phyloP scores from a whole-genome alignment of 2,113 vertebrate species.

The Perca schrenkii region DNA sequence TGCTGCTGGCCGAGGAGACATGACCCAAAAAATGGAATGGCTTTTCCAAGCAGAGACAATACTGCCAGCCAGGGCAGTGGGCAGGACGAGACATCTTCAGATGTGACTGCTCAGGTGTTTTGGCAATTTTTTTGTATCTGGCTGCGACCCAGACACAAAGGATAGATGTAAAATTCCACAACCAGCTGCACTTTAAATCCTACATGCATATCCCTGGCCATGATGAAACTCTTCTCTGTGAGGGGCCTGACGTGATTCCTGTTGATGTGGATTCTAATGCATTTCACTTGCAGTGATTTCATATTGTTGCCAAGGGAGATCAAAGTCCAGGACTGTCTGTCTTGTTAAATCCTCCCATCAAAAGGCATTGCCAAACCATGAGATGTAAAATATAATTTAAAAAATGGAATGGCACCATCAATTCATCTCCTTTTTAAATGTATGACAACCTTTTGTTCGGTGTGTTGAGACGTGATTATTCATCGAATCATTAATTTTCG shows the following conservation, averaged over 20 bases:
- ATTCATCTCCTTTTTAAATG: constrained; percentile 51
- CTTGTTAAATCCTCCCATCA: constrained; percentile 15
- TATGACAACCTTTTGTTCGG: constrained; percentile 24
- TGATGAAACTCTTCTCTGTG: constrained; percentile 40
- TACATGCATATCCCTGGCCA: constrained; percentile 42
- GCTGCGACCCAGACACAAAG: constrained; percentile 54
- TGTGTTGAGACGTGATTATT: constrained; percentile 22
- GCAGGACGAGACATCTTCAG: constrained; percentile 30
- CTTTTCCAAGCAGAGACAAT: constrained; percentile 23
- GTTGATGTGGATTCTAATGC: constrained; percentile 46
- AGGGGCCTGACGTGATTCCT: constrained; percentile 65
- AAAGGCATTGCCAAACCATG: constrained; percentile 57
- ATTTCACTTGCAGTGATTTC: constrained; percentile 34
- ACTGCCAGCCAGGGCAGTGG: neutral
- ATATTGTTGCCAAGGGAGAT: constrained; percentile 31
- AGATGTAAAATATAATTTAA: constrained; percentile 69
- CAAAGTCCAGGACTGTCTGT: constrained; percentile 7
- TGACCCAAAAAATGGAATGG: constrained; percentile 13
- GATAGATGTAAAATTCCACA: constrained; percentile 70
- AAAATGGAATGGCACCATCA: constrained; percentile 53
- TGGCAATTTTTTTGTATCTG: constrained; percentile 31
- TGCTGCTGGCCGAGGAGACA: constrained; percentile 9
- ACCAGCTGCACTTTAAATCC: constrained; percentile 83
- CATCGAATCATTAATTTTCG: neutral
- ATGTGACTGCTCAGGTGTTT: constrained; percentile 32